Base-by-base conservation (phyloP, 2,797 vertebrate genomes). In the Eidolon dupreanum region DNA sequence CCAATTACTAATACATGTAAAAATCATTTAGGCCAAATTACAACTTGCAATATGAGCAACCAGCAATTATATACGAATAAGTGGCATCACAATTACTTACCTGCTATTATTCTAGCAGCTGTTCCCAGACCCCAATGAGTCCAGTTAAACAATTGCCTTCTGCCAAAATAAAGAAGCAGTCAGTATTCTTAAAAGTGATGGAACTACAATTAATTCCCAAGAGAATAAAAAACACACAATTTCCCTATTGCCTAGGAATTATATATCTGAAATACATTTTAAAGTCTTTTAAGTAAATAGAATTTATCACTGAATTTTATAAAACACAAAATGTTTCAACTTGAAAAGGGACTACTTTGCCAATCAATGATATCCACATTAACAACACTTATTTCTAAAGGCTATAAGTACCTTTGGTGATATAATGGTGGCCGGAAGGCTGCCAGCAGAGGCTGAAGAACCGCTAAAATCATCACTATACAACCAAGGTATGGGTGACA, bases 141-240 rank as follows among this genome's bases (percentile, higher is more conserved):
- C 99, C 99, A 99, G 96, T 98, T 99, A 97, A 99, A 99, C 49
- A 99, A 94, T 4, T 98, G 98, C 94, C 99, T 99, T 97, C 99
- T 99, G 95, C 78, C 31, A 96, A 97, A 97, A 97, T 12, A 98
- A 81, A 78, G 2, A 92, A 77, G 70, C 53, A 83, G 81, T 75
- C 38, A 86, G 71, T 8, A 26, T 71, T 81, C 91, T 83, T 92
- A 68, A 82, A 95, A 53, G 43, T 33, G 36, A 84, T 6, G n/a
- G n/a, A 79, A 84, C 13, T 36, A 84, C 68, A 81, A 79, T 77
- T 63, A 89, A 63, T 57, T 77, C 75, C 89, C 90, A 74, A 59
- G 63, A 83, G 84, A 90, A 46, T 31, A 90, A 90, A 94, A 93
- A 75, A 6, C 78, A 70, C 33, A 5, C 26, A 22, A 70, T 86